Evolutionary conservation across 2,797 vertebrate genomes (phyloP).

Genomic region (Falco columbarius): DNA sequence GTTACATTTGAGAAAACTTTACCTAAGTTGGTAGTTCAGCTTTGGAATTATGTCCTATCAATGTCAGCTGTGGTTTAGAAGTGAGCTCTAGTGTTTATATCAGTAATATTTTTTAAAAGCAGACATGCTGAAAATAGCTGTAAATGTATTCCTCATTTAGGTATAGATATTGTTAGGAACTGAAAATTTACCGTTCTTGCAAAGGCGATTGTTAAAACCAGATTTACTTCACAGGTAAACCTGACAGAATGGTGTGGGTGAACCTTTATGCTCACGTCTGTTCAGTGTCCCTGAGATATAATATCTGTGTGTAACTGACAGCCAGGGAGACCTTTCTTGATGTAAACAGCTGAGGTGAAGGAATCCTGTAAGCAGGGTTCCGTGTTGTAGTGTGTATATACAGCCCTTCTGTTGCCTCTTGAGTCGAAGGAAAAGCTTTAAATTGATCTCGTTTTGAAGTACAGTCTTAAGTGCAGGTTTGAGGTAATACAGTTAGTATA

Average conservation of each 20-base stretch:
- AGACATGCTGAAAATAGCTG: background rate
- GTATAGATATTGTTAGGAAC: background rate
- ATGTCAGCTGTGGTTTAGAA: background rate
- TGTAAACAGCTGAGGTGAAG: background rate
- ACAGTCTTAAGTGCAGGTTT: background rate
- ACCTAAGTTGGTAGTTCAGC: background rate
- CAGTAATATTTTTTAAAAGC: background rate
- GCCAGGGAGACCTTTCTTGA: background rate
- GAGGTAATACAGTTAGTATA: background rate
- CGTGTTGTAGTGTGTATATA: background rate
- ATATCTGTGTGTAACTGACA: background rate
- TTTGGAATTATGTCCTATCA: background rate
- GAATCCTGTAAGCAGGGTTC: background rate
- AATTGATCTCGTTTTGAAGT: background rate
- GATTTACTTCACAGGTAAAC: background rate
- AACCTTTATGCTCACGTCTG: background rate
- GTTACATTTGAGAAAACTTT: background rate
- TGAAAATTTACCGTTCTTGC: background rate
- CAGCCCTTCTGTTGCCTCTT: background rate
- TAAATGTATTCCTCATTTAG: background rate
- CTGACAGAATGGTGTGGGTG: background rate
- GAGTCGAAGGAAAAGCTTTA: background rate
- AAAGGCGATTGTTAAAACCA: background rate
- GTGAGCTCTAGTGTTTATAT: background rate
- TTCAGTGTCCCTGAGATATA: background rate